Evolutionary conservation across 1,140 invertebrate species (phyloP).

Genomic region (Drosophila ogumai): DNA sequence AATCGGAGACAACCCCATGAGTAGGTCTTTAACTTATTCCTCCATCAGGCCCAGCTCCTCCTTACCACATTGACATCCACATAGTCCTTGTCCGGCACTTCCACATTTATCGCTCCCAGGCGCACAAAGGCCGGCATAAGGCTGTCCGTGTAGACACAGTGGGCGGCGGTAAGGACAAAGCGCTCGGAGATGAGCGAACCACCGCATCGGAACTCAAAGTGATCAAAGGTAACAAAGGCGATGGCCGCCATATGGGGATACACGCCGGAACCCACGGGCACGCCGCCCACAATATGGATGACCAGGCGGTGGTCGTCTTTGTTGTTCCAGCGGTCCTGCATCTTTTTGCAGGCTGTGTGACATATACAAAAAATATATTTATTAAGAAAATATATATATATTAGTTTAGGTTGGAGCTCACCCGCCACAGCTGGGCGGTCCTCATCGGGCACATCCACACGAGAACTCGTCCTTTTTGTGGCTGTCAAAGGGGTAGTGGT

Average conservation of each 20-base stretch:
- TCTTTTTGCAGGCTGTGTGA: conserved; percentile 45
- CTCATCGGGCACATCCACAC: conserved; percentile 16
- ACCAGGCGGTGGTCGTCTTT: conserved; percentile 15
- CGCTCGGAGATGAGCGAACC: conserved; percentile 85
- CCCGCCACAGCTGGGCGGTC: conserved; percentile 23
- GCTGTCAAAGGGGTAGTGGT: too few relatives aligned
- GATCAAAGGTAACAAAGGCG: conserved; percentile 45
- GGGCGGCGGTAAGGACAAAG: conserved; percentile 89
- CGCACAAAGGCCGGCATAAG: conserved; percentile 57
- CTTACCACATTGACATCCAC: conserved; percentile 60
- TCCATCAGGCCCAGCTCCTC: not conserved
- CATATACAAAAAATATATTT: too few relatives aligned
- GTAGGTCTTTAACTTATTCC: too few relatives aligned
- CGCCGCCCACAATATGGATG: conserved; percentile 68
- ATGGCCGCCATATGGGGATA: conserved; percentile 83
- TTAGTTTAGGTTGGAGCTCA: not conserved
- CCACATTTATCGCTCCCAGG: conserved; percentile 67
- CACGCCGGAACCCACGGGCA: conserved; percentile 54
- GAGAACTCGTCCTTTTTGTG: not conserved
- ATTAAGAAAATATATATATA: not conserved
- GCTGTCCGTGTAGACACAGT: conserved; percentile 87
- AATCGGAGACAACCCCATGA: not conserved
- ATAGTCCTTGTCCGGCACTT: conserved; percentile 4
- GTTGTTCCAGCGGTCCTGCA: conserved; percentile 3
- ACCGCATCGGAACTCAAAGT: conserved; percentile 84